phyloP scores from a whole-genome alignment of 2,888 invertebrate genomes.

The Doris montereyensis region DNA sequence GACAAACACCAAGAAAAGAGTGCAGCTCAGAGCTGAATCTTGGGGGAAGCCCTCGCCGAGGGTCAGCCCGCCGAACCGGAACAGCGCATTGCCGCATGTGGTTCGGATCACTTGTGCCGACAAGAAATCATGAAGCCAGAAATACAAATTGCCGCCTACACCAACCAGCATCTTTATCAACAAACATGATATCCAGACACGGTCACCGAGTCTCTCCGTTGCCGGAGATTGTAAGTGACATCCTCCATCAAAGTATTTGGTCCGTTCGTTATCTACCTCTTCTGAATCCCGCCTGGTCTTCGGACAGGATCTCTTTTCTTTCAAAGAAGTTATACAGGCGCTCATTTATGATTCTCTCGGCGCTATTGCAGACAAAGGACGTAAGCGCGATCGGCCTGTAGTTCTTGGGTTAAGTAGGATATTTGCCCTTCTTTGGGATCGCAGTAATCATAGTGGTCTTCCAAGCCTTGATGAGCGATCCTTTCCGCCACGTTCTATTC shows the following conservation, averaged over 20 bases:
- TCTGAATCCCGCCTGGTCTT: constrained; percentile 18
- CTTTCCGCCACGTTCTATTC: constrained; percentile 6
- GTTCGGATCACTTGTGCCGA: too few species aligned
- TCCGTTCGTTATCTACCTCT: background rate
- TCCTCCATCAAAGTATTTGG: constrained; percentile 5
- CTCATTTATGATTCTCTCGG: constrained; percentile 15
- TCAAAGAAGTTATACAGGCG: constrained; percentile 2
- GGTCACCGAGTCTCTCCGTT: constrained; percentile 1
- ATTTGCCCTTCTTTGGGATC: constrained; percentile 12
- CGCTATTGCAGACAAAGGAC: constrained; percentile 2
- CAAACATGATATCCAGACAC: constrained; percentile 14
- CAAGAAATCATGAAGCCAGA: too few species aligned
- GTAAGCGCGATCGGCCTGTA: constrained; percentile 21
- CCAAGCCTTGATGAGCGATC: constrained; percentile 2
- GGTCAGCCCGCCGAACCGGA: too few species aligned
- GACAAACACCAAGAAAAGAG: too few species aligned
- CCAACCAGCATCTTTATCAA: too few species aligned
- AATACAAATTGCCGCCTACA: too few species aligned
- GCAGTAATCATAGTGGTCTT: constrained; percentile 2
- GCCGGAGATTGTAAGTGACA: constrained; percentile 2
- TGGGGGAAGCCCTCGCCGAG: too few species aligned
- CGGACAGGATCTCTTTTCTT: background rate
- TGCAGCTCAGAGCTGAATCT: too few species aligned
- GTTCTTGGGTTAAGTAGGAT: background rate
- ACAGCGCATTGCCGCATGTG: too few species aligned